Evolutionary conservation across 2,888 invertebrate genomes (phyloP).

Genomic region (Conomelus anceps): DNA sequence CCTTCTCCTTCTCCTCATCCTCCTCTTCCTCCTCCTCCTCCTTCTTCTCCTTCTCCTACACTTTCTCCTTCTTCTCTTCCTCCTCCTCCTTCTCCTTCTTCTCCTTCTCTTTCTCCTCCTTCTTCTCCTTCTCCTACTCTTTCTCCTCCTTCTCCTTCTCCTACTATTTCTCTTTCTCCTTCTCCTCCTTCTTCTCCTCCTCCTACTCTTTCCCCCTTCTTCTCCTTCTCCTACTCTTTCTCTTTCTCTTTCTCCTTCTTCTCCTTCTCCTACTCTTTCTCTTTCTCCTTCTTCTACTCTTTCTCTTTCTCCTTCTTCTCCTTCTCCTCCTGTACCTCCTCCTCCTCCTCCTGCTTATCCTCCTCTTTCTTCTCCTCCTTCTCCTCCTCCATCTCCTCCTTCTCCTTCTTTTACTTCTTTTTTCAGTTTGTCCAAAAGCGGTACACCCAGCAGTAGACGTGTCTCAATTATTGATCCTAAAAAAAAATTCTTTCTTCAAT

Average conservation of each 20-base stretch:
- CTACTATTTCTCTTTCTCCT: too few species aligned
- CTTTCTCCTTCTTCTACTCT: neutral
- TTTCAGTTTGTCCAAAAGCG: neutral
- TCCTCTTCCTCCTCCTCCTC: neutral
- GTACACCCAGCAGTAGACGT: neutral
- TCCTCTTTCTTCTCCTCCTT: neutral
- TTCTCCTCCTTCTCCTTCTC: too few species aligned
- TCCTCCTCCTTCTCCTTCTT: neutral
- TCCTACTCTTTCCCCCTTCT: neutral
- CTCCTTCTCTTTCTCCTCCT: neutral
- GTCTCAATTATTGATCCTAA: conserved; percentile 36
- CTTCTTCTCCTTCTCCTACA: too few species aligned
- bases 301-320: neutral
- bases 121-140: neutral
- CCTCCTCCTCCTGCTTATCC: neutral
- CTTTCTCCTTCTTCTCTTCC: neutral
- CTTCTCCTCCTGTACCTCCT: neutral
- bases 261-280: too few species aligned
- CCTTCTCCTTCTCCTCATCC: too few species aligned
- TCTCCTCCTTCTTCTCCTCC: too few species aligned
- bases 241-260: too few species aligned
- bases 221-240: too few species aligned
- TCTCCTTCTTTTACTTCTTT: neutral
- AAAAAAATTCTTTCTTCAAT: too few species aligned
- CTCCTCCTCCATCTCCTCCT: neutral